Evolutionary conservation across 2,113 vertebrate genomes (phyloP).

Genomic region (Syngnathus scovelli): DNA sequence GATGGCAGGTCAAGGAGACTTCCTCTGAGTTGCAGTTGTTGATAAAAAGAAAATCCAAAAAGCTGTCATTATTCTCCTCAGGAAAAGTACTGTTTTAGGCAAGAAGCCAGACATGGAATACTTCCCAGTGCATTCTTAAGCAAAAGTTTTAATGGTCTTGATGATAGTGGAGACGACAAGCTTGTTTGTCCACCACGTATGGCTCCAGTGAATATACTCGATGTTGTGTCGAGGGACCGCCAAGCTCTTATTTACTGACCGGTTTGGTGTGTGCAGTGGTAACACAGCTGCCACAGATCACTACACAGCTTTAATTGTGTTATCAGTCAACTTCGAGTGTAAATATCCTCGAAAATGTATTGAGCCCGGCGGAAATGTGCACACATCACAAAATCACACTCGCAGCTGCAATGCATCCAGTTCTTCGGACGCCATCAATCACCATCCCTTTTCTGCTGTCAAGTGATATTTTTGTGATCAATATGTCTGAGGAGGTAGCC

Average conservation of each 20-base stretch:
- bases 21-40: not conserved
- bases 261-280: conserved; percentile 37
- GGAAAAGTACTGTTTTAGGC: conserved; percentile 5
- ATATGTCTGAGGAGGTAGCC: conserved; percentile 42
- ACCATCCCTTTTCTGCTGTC: conserved; percentile 43
- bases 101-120: conserved; percentile 3
- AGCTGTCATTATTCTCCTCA: not conserved
- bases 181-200: conserved; percentile 7
- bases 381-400: conserved; percentile 21
- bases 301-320: conserved; percentile 64
- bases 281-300: conserved; percentile 52
- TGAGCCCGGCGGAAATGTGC: conserved; percentile 34
- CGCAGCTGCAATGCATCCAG: conserved; percentile 9
- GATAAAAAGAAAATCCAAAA: not conserved
- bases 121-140: conserved; percentile 4
- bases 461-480: conserved; percentile 54
- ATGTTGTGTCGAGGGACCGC: conserved; percentile 45
- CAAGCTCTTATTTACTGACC: conserved; percentile 52
- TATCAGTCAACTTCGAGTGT: conserved; percentile 61
- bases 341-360: conserved; percentile 60
- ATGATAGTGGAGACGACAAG: not conserved
- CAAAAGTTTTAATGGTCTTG: conserved; percentile 9
- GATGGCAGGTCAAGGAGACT: not conserved
- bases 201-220: conserved; percentile 28
- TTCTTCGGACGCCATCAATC: conserved; percentile 50